phyloP scores from a whole-genome alignment of 2,888 invertebrate species.

The Pristionchus exspectatus region DNA sequence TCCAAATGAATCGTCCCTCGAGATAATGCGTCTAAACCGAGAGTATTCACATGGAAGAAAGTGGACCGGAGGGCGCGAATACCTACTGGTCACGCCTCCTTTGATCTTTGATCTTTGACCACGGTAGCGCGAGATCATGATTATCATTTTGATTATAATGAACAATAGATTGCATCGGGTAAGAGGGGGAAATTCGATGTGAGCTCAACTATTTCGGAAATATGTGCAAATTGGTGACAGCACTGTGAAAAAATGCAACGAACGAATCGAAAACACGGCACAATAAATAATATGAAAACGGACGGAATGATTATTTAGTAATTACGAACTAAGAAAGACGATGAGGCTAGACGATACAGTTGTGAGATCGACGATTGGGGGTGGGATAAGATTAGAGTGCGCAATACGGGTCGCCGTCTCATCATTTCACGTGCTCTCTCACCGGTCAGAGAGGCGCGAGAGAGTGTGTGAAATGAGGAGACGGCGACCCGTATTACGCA shows the following conservation, averaged over 20 bases:
- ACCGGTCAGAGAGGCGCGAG: no score
- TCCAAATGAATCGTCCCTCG: no score
- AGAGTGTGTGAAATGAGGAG: no score
- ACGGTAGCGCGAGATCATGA: neutral
- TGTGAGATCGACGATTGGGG: neutral
- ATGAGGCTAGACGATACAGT: neutral
- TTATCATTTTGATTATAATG: constrained; percentile 11
- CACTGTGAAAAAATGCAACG: neutral
- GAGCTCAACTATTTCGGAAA: neutral
- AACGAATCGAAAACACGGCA: neutral
- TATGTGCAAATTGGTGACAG: neutral
- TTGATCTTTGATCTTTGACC: neutral
- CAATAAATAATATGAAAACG: neutral
- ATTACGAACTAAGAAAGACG: constrained; percentile 10
- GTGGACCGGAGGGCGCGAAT: neutral
- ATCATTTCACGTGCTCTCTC: no score
- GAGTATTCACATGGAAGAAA: neutral
- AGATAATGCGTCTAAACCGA: no score
- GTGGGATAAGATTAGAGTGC: no score
- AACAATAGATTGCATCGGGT: neutral
- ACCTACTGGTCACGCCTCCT: neutral
- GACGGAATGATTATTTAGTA: neutral
- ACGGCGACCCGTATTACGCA: no score
- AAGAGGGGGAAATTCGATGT: neutral
- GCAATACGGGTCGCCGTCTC: no score